Percentiles rank a stretch among this genome's conserved stretches.
phyloP scores from a whole-genome alignment of 2,888 invertebrate species.

The Hemicrepidius hirtus region DNA sequence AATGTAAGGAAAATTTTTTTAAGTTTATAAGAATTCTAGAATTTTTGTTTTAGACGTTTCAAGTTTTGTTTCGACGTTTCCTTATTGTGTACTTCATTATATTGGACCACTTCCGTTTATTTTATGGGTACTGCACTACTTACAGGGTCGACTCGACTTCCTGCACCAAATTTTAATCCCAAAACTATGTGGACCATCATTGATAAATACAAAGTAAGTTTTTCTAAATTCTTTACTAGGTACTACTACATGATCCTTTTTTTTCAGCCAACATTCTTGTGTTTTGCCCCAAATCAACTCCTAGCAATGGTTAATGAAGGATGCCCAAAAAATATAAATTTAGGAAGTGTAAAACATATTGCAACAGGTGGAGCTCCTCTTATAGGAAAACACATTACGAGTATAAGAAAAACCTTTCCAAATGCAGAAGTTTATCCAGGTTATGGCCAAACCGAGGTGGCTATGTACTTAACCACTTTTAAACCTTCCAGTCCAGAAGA shows the following conservation, averaged over 20 bases:
- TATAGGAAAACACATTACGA: conserved; percentile 43
- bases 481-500: conserved; percentile 14
- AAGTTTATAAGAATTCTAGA: neutral
- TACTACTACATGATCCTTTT: neutral
- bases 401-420: conserved; percentile 59
- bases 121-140: conserved; percentile 54
- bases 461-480: conserved; percentile 12
- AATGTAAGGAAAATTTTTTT: conserved; percentile 13
- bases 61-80: conserved; percentile 9
- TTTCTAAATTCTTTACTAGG: neutral
- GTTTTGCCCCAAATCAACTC: conserved; percentile 12
- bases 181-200: conserved; percentile 25
- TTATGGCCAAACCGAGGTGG: conserved; percentile 42
- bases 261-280: conserved; percentile 21
- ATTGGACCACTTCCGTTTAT: conserved; percentile 63
- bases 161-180: conserved; percentile 54
- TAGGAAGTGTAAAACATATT: conserved; percentile 30
- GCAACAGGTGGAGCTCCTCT: conserved; percentile 53
- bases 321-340: conserved; percentile 39
- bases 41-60: conserved; percentile 12
- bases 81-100: conserved; percentile 58
- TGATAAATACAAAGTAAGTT: conserved; percentile 29
- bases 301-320: neutral
- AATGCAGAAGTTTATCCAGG: conserved; percentile 58
- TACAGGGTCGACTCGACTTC: conserved; percentile 58